Base-by-base conservation (phyloP, 2,113 vertebrate species). In the Brienomyrus brachyistius region DNA sequence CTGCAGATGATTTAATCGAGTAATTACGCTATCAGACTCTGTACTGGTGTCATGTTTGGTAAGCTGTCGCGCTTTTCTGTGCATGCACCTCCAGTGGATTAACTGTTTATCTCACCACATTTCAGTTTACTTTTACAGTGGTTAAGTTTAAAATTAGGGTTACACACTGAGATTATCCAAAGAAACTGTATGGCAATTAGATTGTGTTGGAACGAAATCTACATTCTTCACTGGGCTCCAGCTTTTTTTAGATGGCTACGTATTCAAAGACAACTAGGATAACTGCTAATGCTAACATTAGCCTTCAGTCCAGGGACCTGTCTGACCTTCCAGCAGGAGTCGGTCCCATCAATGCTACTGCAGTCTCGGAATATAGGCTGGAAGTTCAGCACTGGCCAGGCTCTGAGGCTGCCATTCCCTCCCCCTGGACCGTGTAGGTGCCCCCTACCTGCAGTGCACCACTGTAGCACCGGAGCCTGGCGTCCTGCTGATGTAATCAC, bases 381-480 rank as follows among this genome's bases (percentile, higher is more conserved):
- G 15, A 80, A 80, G 70, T 17, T 40, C 31, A 1, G 27, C 66
- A 27, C 66, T 1, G 11, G n/a, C n/a, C 11, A 31, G 66, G 11
- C 66, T 80, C 77, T n/a, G 6, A 2, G 45, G 48, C 19, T 10
- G 82, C 31, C 35, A 5, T 27, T 6, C 35, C 31, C 6, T 5
- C 23, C n/a, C 31, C 66, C 15, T 0, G 21, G 35, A 80, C 17
- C 2, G 15, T 2, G 31, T 17, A 5, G 13, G 15, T 1, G 1
- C 74, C 35, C 35, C 31, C 3, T 94, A 98, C 98, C 98, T 99
- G 98, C 98, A 99, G 95, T 99, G 98, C 1, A 99, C 96, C 0
- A 98, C 91, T 0, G 97, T 95, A 91, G 98, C 96, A 77, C 98
- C 98, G 0, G 97, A 95, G 27, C 96, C 96, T 0, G 96, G 97